Evolutionary conservation across 2,888 invertebrate species (phyloP), one percentile per base, ranked within the genome.

Genomic region (Temnothorax ravouxi): DNA sequence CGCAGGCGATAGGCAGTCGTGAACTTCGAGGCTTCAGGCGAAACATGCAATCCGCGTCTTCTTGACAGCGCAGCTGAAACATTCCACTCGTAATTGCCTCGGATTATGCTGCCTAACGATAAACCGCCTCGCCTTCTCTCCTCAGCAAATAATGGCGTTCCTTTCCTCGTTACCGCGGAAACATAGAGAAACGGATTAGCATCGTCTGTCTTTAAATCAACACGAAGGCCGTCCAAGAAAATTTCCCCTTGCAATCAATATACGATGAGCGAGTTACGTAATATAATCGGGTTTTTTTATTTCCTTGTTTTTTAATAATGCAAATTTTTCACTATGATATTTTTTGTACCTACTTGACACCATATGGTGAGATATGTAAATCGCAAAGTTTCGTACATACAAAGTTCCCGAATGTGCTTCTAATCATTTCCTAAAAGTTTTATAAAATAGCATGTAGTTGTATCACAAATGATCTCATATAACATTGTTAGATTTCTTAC

Each of bases 51-150:
- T 77, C 34, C 83, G 86, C 82, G 66, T 80, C 69, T 69, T 61
- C 82, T 74, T 79, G 66, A n/a, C 69, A 54, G 76, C 66, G 74
- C 74, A 44, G 52, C 82, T 88, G 56, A 81, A 81, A 89, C 91
- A 93, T 93, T 93, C 93, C 92, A 87, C 59, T 67, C 88, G 92
- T 92, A 92, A 93, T 94, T 93, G 92, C 92, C 89, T 90, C 83
- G 88, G 91, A 93, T 93, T 93, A 93, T 92, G 93, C 92, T 91
- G 91, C 90, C 91, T 80, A 89, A 92, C 92, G 87, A 92, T 93
- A 92, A 93, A 93, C 91, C 87, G 89, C 89, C 89, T 88, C 86
- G 80, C 88, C 85, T 86, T 83, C 85, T 81, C 85, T 83, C 86
- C 84, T 85, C 88, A 84, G 69, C 84, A 85, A 86, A 85, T 83